Base-by-base conservation (phyloP, 2,888 invertebrate genomes). In the Cryptocephalus moraei region DNA sequence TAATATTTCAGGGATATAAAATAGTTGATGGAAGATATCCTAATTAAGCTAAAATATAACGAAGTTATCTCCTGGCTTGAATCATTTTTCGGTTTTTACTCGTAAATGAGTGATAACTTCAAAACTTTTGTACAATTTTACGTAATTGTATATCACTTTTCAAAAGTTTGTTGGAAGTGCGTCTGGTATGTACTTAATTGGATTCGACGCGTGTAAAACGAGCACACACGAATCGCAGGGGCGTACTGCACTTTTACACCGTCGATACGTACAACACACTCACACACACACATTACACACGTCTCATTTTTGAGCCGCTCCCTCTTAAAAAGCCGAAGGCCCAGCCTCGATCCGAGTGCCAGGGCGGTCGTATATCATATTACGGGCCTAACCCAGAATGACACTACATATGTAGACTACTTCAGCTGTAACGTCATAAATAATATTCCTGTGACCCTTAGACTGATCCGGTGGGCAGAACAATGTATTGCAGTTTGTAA, bases 311-410 rank as follows among this genome's bases (percentile, higher is more conserved):
- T 60, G 53, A 54, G 56, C 58, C 55, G 49, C 52, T 53, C 61
- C 54, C 61, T 58, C 61, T 59, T 58, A 49, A 51, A 46, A 39
- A 43, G 45, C 43, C 48, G 52, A 44, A 44, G 44, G 53, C 57
- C 56, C 52, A 52, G 50, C 56, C 56, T 54, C 49, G 39, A 48
- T 56, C 52, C 51, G 53, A 53, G 54, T 43, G 22, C 11, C 55
- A 49, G 51, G 49, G 50, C 43, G 48, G 53, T 53, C 53, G 56
- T 60, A 60, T 57, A 61, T 61, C 61, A 61, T 61, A 60, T 61
- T 60, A 56, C 60, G 41, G 45, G 56, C 60, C 60, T 58, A 58
- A 57, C 60, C 61, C 61, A 59, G 56, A 59, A 60, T 56, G 60
- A 59, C 59, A 61, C 49, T 56, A 57, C 56, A 59, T 52, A 59